Conservation (phyloP, 2,113 vertebrate genomes). For the Tragelaphus imberbis region DNA sequence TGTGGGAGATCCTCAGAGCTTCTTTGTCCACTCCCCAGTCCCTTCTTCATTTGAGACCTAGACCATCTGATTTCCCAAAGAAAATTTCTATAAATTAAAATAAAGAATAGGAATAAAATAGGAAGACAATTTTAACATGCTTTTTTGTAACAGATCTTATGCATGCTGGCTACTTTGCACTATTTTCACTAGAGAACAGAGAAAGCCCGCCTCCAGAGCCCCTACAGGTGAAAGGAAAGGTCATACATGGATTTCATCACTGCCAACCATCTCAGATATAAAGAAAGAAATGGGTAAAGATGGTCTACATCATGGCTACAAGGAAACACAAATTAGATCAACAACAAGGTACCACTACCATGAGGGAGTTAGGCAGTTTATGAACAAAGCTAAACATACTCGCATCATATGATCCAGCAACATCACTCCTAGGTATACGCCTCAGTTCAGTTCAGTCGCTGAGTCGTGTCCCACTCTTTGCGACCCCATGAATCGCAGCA, state of each 20-base stretch:
- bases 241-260: not conserved
- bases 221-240: not conserved
- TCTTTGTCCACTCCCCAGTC: not conserved
- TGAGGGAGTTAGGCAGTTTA: not conserved
- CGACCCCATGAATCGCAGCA: no score
- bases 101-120: not conserved
- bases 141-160: not conserved
- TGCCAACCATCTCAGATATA: not conserved
- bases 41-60: not conserved
- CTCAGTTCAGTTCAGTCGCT: no score
- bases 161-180: not conserved
- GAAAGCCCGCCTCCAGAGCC: not conserved
- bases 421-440: not conserved
- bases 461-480: no score
- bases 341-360: no score
- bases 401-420: not conserved
- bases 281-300: not conserved
- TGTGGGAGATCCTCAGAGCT: not conserved
- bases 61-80: not conserved
- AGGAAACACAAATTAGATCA: not conserved
- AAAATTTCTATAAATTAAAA: not conserved
- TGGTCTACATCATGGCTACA: not conserved
- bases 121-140: not conserved
- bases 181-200: not conserved
- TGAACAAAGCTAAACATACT: not conserved